Evolutionary conservation across 2,113 vertebrate genomes (phyloP).

Genomic region (Alethe castanea): DNA sequence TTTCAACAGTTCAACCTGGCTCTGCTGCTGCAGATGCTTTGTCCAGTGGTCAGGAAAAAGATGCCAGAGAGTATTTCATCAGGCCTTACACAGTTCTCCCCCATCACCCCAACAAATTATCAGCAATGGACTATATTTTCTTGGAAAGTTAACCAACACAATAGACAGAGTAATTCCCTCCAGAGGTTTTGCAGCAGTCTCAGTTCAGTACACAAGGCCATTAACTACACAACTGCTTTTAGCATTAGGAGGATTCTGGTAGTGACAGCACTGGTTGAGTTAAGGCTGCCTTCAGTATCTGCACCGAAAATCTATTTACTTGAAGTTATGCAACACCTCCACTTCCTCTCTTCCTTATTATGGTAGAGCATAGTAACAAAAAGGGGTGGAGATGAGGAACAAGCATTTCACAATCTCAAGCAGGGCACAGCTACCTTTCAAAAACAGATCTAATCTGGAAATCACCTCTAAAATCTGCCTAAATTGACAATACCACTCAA

Average conservation of each 20-base stretch:
- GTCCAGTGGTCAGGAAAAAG: neutral
- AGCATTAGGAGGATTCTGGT: neutral
- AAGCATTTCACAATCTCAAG: neutral
- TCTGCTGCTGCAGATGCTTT: neutral
- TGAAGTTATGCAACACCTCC: constrained; percentile 8
- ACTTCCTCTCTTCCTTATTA: constrained; percentile 7
- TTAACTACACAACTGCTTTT: constrained; percentile 42
- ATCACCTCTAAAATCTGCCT: neutral
- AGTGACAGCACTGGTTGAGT: neutral
- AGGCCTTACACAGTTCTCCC: neutral
- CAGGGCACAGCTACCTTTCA: neutral
- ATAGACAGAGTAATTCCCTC: constrained; percentile 17
- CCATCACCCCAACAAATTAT: neutral
- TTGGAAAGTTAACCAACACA: neutral
- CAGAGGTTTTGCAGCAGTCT: neutral
- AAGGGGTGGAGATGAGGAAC: neutral
- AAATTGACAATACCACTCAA: neutral
- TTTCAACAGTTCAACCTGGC: neutral
- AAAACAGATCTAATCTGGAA: neutral
- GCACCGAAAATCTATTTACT: neutral
- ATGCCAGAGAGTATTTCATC: neutral
- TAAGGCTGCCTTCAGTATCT: neutral
- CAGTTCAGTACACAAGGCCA: constrained; percentile 12
- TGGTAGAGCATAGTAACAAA: neutral
- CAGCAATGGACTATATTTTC: neutral